These are phyloP conservation scores for Acrossocheilus wenchowensis DNA, from an alignment of 2,797 vertebrate species.

Conservation along the genomic window DNA sequence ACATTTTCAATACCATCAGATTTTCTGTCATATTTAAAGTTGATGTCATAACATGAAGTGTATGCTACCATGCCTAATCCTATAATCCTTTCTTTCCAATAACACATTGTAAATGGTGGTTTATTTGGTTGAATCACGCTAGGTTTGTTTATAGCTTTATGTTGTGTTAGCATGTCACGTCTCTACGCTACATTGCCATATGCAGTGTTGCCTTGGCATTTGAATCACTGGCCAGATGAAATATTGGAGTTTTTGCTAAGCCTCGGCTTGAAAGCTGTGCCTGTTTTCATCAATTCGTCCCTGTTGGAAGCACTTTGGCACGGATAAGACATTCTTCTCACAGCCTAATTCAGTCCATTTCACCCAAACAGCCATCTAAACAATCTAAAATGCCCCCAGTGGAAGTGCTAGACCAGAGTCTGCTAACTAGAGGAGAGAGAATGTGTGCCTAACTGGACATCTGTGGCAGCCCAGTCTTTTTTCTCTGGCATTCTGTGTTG, in stretches of 20 bases:
- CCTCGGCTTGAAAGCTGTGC: slow-evolving; percentile 68
- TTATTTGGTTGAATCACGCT: slow-evolving; percentile 44
- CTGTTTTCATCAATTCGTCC: slow-evolving; percentile 64
- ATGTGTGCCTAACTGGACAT: slow-evolving; percentile 57
- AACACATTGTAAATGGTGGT: slow-evolving; percentile 4
- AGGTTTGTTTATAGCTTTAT: slow-evolving; percentile 59
- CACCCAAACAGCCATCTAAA: slow-evolving; percentile 72
- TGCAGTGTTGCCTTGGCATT: slow-evolving; percentile 64
- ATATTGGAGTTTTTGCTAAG: slow-evolving; percentile 73
- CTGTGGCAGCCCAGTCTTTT: slow-evolving; percentile 53
- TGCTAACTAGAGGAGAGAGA: slow-evolving; percentile 54
- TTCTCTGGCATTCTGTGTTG: slow-evolving; percentile 44
- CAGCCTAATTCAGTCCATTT: slow-evolving; percentile 74
- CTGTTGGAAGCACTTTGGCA: slow-evolving; percentile 71
- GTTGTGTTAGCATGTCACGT: slow-evolving; percentile 63
- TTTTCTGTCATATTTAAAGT: not conserved
- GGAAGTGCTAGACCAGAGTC: slow-evolving; percentile 61
- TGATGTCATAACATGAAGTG: slow-evolving; percentile 17
- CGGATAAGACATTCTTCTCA: slow-evolving; percentile 70
- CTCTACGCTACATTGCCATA: slow-evolving; percentile 58
- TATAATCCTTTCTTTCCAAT: slow-evolving; percentile 44
- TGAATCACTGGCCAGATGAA: slow-evolving; percentile 70
- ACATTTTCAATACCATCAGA: not conserved
- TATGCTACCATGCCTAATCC: slow-evolving; percentile 48
- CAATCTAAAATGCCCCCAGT: slow-evolving; percentile 69